phyloP scores from a whole-genome alignment of 2,113 vertebrate genomes.

The Brachyhypopomus occidentalis region DNA sequence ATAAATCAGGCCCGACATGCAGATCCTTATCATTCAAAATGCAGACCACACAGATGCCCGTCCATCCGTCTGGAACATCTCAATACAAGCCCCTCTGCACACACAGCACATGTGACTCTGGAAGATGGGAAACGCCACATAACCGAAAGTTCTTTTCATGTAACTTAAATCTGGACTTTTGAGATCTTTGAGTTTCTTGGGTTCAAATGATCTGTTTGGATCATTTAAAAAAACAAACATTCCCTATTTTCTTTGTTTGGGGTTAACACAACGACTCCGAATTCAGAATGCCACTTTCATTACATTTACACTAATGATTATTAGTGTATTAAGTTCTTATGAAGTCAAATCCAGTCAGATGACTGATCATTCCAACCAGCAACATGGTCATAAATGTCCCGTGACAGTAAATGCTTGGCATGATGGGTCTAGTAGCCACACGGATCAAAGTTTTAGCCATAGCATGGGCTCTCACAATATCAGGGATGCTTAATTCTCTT shows the following conservation, averaged over 20 bases:
- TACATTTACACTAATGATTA: conserved; percentile 4
- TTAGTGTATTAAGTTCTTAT: neutral
- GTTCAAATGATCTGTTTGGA: neutral
- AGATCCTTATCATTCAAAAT: conserved; percentile 64
- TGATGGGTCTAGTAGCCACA: conserved; percentile 20
- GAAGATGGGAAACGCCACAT: conserved; percentile 30
- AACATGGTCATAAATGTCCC: conserved; percentile 11
- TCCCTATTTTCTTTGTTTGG: neutral
- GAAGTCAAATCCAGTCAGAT: conserved; percentile 2
- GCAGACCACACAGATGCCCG: conserved; percentile 74
- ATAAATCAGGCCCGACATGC: conserved; percentile 55
- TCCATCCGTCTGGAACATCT: conserved; percentile 60
- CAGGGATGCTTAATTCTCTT: neutral
- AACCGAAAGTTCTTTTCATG: conserved; percentile 25
- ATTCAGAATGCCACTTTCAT: neutral
- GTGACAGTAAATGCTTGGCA: neutral
- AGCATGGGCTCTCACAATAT: conserved; percentile 15
- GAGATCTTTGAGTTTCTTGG: conserved; percentile 16
- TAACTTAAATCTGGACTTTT: conserved; percentile 21
- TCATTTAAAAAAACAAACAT: neutral
- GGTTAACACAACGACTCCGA: conserved; percentile 23
- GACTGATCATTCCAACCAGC: conserved; percentile 3
- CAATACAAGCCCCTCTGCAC: conserved; percentile 20
- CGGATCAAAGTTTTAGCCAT: neutral
- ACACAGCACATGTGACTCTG: neutral